Evolutionary conservation across 2,888 invertebrate genomes (phyloP), one percentile per base, ranked within the genome.

Genomic region (Cataglyphis rosenhaueri): DNA sequence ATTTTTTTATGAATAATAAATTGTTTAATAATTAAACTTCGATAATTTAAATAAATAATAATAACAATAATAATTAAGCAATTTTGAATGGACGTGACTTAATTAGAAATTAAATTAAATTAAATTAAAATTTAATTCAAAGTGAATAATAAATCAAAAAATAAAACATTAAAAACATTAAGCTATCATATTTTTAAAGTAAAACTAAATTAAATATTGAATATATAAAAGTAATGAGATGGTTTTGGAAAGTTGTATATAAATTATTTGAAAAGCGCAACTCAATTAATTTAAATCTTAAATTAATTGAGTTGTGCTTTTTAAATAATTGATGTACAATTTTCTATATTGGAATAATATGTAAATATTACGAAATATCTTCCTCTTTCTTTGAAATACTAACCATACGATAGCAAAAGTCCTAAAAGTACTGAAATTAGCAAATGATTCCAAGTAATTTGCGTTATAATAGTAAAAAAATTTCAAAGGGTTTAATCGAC

Each of bases 391-490:
- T 10, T 55, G 9, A 38, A 70, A 38, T 71, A 18, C 18, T 66
- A 29, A 29, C 29, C 1, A 29, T 29, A 25, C 10, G 29, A 18
- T 15, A 48, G 15, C 29, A 48, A 68, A n/a, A 59, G 18, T 32
- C 1, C n/a, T 29, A 41, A 65, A 65, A 44, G 3, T 41, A 44
- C 41, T 41, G 65, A 44, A 3, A 29, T 4, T 29, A 44, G n/a
- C 29, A 59, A 15, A 41, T 8, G 44, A 29, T 73, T 32, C 6
- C 21, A 25, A 65, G 2, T 73, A 73, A 73, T 73, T 73, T 32
- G 44, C 44, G 32, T 59, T 4, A 44, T 15, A 70, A 38, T 64
- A 75, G 84, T 52, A 62, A 44, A 41, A 15, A 35, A 55, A 86
- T 66, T 74, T 15, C 29, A 62, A n/a, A 21, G 18, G 18, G 44